Conservation (phyloP, 2,888 invertebrate species). For the Tipula vernalis region DNA sequence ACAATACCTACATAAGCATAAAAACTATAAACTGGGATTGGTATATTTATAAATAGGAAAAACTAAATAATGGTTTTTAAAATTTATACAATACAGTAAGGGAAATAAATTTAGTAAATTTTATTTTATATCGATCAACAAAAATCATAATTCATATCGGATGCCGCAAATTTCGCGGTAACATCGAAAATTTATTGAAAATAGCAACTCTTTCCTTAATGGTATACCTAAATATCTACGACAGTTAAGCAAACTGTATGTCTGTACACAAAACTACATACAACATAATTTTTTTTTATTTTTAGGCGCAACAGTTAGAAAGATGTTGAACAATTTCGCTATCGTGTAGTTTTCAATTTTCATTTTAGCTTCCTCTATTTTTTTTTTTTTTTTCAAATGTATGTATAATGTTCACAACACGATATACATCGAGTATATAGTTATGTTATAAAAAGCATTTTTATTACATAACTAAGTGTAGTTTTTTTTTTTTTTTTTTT, state of each 20-base stretch:
- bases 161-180: not conserved
- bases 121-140: not conserved
- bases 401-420: not conserved
- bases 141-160: not conserved
- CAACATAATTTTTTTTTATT: not conserved
- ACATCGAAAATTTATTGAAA: not conserved
- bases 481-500: not conserved
- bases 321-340: conserved; percentile 4
- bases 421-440: not conserved
- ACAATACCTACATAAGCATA: not conserved
- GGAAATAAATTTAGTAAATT: not conserved
- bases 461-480: not conserved
- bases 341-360: not conserved
- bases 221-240: not conserved
- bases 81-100: not conserved
- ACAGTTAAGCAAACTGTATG: not conserved
- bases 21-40: not conserved
- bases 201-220: not conserved
- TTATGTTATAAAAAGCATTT: not conserved
- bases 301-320: conserved; percentile 4
- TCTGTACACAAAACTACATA: not conserved
- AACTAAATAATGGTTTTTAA: not conserved
- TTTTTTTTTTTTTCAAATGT: not conserved
- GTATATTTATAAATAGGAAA: not conserved
- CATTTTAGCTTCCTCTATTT: not conserved